phyloP scores from a whole-genome alignment of 2,113 vertebrate species.

The Melospiza georgiana region DNA sequence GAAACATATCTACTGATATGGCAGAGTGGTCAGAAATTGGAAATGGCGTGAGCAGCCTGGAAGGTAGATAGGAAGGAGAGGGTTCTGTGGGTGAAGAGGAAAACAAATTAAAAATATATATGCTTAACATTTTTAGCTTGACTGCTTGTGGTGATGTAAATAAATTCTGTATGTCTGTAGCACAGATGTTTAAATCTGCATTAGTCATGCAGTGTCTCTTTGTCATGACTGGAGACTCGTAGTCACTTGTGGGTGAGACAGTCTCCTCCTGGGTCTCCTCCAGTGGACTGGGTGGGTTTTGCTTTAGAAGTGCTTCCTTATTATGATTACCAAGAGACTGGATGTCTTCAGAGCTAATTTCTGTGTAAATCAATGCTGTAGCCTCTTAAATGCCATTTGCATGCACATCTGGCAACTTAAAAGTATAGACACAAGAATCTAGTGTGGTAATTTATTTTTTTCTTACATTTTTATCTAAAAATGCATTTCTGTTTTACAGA shows the following conservation, averaged over 20 bases:
- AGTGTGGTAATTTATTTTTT: neutral
- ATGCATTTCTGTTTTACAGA: slow-evolving; percentile 60
- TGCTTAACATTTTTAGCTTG: neutral
- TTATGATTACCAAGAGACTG: neutral
- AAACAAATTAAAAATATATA: neutral
- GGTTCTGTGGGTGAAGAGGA: neutral
- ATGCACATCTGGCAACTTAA: neutral
- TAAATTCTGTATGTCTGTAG: neutral
- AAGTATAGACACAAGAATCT: neutral
- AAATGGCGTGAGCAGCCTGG: neutral
- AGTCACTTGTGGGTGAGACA: neutral
- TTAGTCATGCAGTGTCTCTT: neutral
- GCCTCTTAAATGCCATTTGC: neutral
- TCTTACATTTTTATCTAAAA: neutral
- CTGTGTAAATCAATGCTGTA: neutral
- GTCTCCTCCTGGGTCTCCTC: neutral
- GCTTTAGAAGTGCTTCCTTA: neutral
- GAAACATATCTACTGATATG: neutral
- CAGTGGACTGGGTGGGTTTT: neutral
- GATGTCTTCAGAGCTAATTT: neutral
- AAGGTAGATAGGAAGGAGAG: neutral
- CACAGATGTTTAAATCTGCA: neutral
- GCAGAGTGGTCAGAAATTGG: neutral
- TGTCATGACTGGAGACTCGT: neutral
- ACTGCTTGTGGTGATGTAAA: neutral